Conservation (phyloP, 1,140 invertebrate genomes). For the Pararge aegeria region DNA sequence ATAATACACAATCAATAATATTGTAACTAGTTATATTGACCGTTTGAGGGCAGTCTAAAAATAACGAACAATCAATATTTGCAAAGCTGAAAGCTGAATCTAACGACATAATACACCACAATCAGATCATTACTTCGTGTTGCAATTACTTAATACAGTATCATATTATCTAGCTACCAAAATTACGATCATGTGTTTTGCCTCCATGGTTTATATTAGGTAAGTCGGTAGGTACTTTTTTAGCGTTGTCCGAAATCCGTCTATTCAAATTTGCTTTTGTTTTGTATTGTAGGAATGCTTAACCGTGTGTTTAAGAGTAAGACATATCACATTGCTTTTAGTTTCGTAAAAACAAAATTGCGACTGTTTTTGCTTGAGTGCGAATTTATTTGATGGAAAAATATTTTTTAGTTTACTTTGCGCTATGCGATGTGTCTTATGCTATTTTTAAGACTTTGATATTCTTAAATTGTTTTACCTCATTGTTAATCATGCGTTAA, state of each 20-base stretch:
- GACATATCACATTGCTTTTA: conserved; percentile 58
- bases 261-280: conserved; percentile 13
- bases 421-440: conserved; percentile 64
- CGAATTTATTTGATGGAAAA: conserved; percentile 33
- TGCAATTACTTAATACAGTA: too few relatives aligned
- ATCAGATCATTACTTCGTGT: too few relatives aligned
- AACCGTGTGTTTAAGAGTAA: conserved; percentile 28
- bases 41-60: too few relatives aligned
- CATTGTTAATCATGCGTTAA: conserved; percentile 1
- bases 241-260: neutral
- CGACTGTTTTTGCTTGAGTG: conserved; percentile 35
- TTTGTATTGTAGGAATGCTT: conserved; percentile 26
- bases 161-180: too few relatives aligned
- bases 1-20: too few relatives aligned
- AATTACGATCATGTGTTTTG: too few relatives aligned
- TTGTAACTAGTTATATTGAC: too few relatives aligned
- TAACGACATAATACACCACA: too few relatives aligned
- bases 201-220: too few relatives aligned
- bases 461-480: neutral
- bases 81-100: too few relatives aligned
- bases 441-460: neutral
- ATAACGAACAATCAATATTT: too few relatives aligned
- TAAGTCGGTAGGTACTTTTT: too few relatives aligned
- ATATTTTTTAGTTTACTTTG: conserved; percentile 26
- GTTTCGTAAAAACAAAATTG: conserved; percentile 22